Conservation (phyloP, 2,113 vertebrate genomes). For the Urocolius indicus region DNA sequence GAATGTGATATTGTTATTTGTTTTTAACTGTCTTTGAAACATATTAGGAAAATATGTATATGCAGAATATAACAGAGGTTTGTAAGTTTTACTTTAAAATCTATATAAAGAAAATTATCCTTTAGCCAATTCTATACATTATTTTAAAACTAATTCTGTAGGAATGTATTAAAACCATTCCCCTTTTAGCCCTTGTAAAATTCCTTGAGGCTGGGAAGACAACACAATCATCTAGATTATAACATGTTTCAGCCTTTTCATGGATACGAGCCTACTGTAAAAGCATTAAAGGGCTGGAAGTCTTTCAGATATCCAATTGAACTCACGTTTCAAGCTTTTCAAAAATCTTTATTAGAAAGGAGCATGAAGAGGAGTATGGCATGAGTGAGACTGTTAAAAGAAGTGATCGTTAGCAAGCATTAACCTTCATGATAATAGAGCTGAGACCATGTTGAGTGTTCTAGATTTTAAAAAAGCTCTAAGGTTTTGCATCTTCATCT, state of each 20-base stretch:
- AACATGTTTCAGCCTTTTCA: background rate
- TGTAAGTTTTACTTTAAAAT: background rate
- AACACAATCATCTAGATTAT: background rate
- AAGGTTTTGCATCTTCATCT: background rate
- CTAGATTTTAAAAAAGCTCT: background rate
- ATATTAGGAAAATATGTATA: background rate
- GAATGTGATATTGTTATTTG: background rate
- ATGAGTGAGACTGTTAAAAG: background rate
- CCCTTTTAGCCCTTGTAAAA: background rate
- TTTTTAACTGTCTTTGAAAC: background rate
- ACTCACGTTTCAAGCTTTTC: background rate
- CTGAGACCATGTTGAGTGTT: background rate
- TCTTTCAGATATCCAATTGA: background rate
- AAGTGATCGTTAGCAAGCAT: accelerated
- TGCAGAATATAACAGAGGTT: background rate
- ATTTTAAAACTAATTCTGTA: background rate
- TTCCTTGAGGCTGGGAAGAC: accelerated
- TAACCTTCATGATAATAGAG: background rate
- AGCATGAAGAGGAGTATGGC: background rate
- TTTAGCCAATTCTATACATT: background rate
- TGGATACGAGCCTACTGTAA: background rate
- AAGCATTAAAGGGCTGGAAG: background rate
- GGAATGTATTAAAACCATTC: background rate
- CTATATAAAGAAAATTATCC: background rate
- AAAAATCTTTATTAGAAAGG: background rate